Percentiles rank a stretch among this genome's conserved stretches.
These are phyloP conservation scores for Pseudoips prasinana DNA, from an alignment of 2,888 invertebrate genomes.

Conservation along the genomic window DNA sequence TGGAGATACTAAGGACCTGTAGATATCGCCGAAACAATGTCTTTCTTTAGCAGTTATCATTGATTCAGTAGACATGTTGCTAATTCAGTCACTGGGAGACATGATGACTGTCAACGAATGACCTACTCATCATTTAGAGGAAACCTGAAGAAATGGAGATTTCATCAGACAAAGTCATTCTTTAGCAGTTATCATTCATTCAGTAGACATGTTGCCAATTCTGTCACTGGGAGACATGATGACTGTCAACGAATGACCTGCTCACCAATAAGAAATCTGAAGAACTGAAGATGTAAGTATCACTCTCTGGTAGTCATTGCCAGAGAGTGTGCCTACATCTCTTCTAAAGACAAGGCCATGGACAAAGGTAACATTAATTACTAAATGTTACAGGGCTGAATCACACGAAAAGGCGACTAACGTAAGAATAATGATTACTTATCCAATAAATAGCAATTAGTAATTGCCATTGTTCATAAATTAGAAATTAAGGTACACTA, in stretches of 20 bases:
- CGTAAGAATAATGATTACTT: too few species aligned
- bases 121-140: conserved; percentile 3
- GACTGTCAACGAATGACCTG: conserved; percentile 14
- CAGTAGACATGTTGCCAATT: conserved; percentile 27
- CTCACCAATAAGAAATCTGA: too few species aligned
- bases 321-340: neutral
- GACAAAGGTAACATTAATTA: too few species aligned
- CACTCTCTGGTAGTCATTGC: neutral
- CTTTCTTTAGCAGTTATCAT: conserved; percentile 1
- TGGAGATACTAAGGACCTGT: too few species aligned
- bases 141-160: too few species aligned
- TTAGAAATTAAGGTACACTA: too few species aligned
- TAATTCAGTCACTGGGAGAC: conserved; percentile 23
- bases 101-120: conserved; percentile 12
- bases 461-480: too few species aligned
- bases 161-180: neutral
- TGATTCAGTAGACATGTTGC: conserved; percentile 13
- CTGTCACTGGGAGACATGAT: conserved; percentile 42
- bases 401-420: too few species aligned
- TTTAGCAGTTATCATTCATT: conserved; percentile 5
- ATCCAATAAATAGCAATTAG: too few species aligned
- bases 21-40: neutral
- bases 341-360: too few species aligned
- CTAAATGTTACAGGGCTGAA: too few species aligned
- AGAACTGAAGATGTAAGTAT: too few species aligned